Conservation (phyloP, 92 coral and sea anemone genomes). For the Parazoanthus darwini region DNA sequence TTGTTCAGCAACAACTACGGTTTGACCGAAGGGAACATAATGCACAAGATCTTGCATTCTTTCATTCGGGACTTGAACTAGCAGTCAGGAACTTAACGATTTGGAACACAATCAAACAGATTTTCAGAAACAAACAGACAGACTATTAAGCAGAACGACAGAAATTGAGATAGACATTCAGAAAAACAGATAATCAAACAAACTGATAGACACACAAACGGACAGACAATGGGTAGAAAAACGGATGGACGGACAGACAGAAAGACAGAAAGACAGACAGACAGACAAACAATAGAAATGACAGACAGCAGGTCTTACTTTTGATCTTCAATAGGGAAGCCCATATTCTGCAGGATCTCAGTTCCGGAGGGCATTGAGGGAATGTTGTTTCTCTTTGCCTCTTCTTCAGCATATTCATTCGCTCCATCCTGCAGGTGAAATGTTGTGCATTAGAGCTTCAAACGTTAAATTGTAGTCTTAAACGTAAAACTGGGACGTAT, state of each 20-base stretch:
- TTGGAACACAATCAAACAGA: no score
- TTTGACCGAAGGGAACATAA: neutral
- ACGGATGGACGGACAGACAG: neutral
- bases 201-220: neutral
- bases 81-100: neutral
- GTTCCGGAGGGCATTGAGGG: slow-evolving; percentile 87
- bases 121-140: no score
- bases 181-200: no score
- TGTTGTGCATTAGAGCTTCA: neutral
- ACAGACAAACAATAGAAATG: neutral
- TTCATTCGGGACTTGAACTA: neutral
- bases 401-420: slow-evolving; percentile 76
- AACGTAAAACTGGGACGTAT: no score
- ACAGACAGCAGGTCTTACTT: slow-evolving; percentile 26
- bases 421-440: slow-evolving; percentile 69
- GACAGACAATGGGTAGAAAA: neutral
- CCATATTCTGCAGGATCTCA: slow-evolving; percentile 70
- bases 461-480: neutral
- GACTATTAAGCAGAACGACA: no score
- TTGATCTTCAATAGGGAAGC: slow-evolving; percentile 76
- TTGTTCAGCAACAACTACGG: no score
- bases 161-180: no score
- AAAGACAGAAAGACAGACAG: neutral
- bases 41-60: neutral
- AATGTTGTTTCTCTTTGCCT: slow-evolving; percentile 65